Evolutionary conservation across 2,888 invertebrate species (phyloP), one percentile per base, ranked within the genome.

Genomic region (Drosophila melanocephala): DNA sequence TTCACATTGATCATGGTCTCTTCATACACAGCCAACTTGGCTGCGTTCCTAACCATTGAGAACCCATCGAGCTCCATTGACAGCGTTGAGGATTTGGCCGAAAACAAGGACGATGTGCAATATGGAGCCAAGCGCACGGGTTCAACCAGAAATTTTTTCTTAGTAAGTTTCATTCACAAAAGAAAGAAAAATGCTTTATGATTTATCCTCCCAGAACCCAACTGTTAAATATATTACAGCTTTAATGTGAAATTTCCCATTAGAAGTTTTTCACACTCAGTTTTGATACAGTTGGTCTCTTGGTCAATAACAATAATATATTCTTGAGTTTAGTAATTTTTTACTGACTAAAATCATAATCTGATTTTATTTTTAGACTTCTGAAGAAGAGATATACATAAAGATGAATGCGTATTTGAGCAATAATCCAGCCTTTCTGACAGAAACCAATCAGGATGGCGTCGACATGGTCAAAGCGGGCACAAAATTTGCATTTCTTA

Each of bases 11-110:
- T 98, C 83, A 93, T 94, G 84, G 93, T 97, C 0, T 95, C 96
- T 0, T 97, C 97, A 0, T 98, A 98, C 92, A 98, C 98, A 0
- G 98, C 98, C 28, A 98, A 98, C 94, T 94, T 98, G 75, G 98
- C 98, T 60, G 98, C 98, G n/a, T 98, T 97, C 90, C 94, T 98
- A 3, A 98, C 98, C 0, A 96, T 97, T 0, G 97, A 97, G 92
- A 95, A 95, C 0, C 94, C 95, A 5, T 95, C 95, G 28, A 95
- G 95, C 80, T 95, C 96, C 0, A 96, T 97, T 50, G 95, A 97
- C 87, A 96, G 95, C 90, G 97, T 97, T 1, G 96, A 97, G 67
- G 98, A 98, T 91, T 94, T 99, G 75, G 96, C 97, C 0, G 95
- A 95, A 64, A 91, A 95, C 77, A 97, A 97, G 78, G 96, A 96